Base-by-base conservation (phyloP, 2,797 vertebrate species). In the Botia almorhae region DNA sequence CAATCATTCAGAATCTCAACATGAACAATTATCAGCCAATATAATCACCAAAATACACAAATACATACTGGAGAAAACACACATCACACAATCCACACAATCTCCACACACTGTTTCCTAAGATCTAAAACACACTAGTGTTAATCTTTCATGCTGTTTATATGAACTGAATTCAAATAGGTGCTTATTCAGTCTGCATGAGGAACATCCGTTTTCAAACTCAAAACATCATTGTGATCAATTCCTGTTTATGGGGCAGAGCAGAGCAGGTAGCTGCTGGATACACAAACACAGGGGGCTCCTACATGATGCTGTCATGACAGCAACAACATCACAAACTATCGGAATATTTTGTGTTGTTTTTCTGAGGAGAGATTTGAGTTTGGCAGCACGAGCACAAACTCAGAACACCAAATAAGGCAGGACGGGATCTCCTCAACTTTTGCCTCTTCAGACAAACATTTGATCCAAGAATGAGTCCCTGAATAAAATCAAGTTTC, bases 391-490 rank as follows among this genome's bases (percentile, higher is more conserved):
- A 85, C 70, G 70, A 80, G 82, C 88, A 86, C 51, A 79, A 90
- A 89, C 69, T 58, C 67, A 89, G 87, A 89, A 85, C 81, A 78
- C 91, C 91, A 90, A 91, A 93, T 91, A 91, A 91, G 90, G 90
- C 73, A 43, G 1, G 51, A 46, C 63, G 76, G 86, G 80, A 69
- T 76, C 55, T 75, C 74, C 53, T 79, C 84, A 69, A 68, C 1
- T 80, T 86, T 56, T 51, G 61, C 67, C 55, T 69, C 71, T 85
- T 82, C 80, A 55, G 53, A 85, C 23, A 82, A 85, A 78, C 87
- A 76, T 86, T 90, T 81, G 86, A 89, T 87, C 90, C 17, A 51
- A 26, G 36, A 67, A 70, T 67, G 70, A 75, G 64, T 78, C 55
- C 33, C 48, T 16, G 6, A 19, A 53, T 4, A 50, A 58, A 21